Evolutionary conservation across 2,888 invertebrate genomes (phyloP).

Genomic region (Argyresthia goedartella): DNA sequence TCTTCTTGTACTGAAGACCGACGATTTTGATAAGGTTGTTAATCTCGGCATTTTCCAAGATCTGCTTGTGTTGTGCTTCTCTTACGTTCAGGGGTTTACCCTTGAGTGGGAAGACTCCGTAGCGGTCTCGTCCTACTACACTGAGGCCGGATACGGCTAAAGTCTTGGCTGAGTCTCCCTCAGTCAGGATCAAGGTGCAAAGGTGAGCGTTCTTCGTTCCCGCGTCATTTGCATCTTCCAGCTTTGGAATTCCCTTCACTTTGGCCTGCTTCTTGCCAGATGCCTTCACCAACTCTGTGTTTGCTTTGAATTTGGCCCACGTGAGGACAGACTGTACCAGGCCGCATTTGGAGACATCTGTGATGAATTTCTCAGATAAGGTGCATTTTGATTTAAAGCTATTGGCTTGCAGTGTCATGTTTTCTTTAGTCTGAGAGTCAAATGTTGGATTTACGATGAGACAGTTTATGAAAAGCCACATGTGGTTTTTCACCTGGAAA

Average conservation of each 20-base stretch:
- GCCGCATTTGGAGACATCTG: slow-evolving; percentile 83
- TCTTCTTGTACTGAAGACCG: slow-evolving; percentile 96
- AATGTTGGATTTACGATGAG: slow-evolving; percentile 99
- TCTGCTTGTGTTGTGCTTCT: slow-evolving; percentile 97
- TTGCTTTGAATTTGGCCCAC: slow-evolving; percentile 97
- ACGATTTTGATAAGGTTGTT: slow-evolving; percentile 96
- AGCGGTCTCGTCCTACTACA: slow-evolving; percentile 93
- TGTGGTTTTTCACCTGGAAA: slow-evolving; percentile 94
- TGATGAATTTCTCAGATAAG: slow-evolving; percentile 90
- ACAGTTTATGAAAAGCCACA: slow-evolving; percentile 98
- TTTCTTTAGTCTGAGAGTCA: slow-evolving; percentile 99
- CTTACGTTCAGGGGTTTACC: slow-evolving; percentile 97
- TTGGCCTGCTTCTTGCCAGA: slow-evolving; percentile 91
- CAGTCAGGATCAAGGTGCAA: slow-evolving; percentile 97
- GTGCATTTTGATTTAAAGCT: slow-evolving; percentile 95
- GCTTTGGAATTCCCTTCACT: slow-evolving; percentile 92
- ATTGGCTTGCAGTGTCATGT: slow-evolving; percentile 96
- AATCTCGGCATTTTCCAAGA: slow-evolving; percentile 97
- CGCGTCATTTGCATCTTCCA: slow-evolving; percentile 99
- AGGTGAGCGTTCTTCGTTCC: slow-evolving; percentile 87
- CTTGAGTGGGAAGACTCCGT: slow-evolving; percentile 96
- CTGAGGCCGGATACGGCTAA: slow-evolving; percentile 96
- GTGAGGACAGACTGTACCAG: slow-evolving; percentile 93
- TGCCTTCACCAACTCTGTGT: slow-evolving; percentile 89
- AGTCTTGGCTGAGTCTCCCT: slow-evolving; percentile 99